Percentiles rank a stretch among this genome's conserved stretches.
Conservation (phyloP, 2,888 invertebrate species). For the Drosophila tanythrix region DNA sequence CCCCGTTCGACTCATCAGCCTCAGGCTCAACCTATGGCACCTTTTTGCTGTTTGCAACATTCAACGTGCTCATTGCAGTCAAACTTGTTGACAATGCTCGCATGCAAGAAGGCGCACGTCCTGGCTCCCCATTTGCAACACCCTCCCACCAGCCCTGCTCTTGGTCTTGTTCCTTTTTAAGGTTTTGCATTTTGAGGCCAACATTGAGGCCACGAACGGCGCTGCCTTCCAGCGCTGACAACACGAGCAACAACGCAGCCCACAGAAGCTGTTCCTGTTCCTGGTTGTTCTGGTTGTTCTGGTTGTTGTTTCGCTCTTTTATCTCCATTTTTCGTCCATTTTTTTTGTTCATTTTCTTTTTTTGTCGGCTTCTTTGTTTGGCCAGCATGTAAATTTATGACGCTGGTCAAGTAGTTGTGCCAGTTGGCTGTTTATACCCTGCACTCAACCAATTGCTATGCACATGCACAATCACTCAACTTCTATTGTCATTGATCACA, state of each 20-base stretch:
- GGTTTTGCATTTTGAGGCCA: slow-evolving; percentile 82
- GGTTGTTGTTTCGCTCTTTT: slow-evolving; percentile 13
- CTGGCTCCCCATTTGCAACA: slow-evolving; percentile 15
- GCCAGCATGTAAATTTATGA: slow-evolving; percentile 74
- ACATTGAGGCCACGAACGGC: slow-evolving; percentile 81
- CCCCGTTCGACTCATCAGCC: neutral
- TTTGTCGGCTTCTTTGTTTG: slow-evolving; percentile 61
- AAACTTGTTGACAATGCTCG: slow-evolving; percentile 79
- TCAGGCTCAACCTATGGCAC: neutral
- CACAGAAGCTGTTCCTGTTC: slow-evolving; percentile 52
- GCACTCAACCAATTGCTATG: neutral
- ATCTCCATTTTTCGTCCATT: slow-evolving; percentile 18
- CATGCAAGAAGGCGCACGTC: slow-evolving; percentile 43
- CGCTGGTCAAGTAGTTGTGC: slow-evolving; percentile 70
- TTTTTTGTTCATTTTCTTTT: slow-evolving; percentile 13
- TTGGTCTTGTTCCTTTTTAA: slow-evolving; percentile 74
- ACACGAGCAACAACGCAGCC: slow-evolving; percentile 33
- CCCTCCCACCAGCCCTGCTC: slow-evolving; percentile 13
- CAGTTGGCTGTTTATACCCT: slow-evolving; percentile 44
- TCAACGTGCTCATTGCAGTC: slow-evolving; percentile 70
- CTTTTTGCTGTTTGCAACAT: slow-evolving; percentile 43
- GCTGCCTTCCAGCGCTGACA: slow-evolving; percentile 47
- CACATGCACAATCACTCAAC: neutral
- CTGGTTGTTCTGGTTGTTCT: slow-evolving; percentile 38
- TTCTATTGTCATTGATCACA: neutral